phyloP scores from a whole-genome alignment of 2,888 invertebrate genomes.

The Venusia cambrica region DNA sequence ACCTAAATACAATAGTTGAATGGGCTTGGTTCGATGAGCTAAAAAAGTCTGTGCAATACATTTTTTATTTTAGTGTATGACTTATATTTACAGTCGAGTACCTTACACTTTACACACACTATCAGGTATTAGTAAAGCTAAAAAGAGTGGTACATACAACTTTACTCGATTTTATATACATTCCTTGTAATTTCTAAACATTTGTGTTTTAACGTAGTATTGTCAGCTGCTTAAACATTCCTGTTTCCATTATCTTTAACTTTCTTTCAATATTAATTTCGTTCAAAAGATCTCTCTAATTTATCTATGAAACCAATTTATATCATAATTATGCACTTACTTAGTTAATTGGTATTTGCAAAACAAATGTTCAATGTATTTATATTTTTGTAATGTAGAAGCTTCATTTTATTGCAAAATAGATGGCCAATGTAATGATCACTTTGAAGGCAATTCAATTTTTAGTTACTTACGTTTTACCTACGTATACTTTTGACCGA shows the following conservation, averaged over 20 bases:
- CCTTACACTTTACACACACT: slow-evolving; percentile 68
- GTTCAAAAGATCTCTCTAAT: slow-evolving; percentile 38
- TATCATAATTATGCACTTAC: slow-evolving; percentile 14
- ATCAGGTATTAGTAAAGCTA: slow-evolving; percentile 58
- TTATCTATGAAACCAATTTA: slow-evolving; percentile 39
- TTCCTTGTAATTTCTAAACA: slow-evolving; percentile 48
- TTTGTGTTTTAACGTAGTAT: slow-evolving; percentile 74
- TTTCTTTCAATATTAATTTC: slow-evolving; percentile 43
- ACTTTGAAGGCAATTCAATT: no score
- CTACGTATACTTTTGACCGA: no score
- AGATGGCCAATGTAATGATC: no score
- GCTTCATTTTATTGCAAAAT: no score
- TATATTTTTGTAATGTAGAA: slow-evolving; percentile 1
- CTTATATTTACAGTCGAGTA: slow-evolving; percentile 61
- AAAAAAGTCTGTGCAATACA: slow-evolving; percentile 24
- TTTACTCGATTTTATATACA: slow-evolving; percentile 57
- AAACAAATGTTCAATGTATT: no score
- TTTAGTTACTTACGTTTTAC: no score
- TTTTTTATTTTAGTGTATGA: slow-evolving; percentile 26
- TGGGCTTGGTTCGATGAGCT: not conserved
- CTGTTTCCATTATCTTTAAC: slow-evolving; percentile 56
- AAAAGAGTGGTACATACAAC: slow-evolving; percentile 73
- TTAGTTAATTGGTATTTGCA: slow-evolving; percentile 31
- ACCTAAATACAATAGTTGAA: not conserved
- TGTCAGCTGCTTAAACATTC: slow-evolving; percentile 75